phyloP scores from a whole-genome alignment of 2,888 invertebrate genomes.

The Lordiphosa andalusiaca region DNA sequence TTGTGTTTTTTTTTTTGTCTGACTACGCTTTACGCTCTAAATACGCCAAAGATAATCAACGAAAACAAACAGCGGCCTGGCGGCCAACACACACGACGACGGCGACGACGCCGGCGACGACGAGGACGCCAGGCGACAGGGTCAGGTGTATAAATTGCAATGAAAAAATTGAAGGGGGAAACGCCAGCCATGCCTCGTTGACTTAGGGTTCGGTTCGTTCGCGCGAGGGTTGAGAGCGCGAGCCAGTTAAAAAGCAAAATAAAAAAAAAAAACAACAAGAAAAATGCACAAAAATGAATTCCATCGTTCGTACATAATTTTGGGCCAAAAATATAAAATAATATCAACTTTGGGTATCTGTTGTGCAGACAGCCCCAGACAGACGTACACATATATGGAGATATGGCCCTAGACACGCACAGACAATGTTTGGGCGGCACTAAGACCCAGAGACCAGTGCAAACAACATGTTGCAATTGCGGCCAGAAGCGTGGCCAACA shows the following conservation, averaged over 20 bases:
- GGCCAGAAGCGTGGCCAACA: too few species aligned
- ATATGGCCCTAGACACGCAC: too few species aligned
- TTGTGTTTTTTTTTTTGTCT: constrained; percentile 48
- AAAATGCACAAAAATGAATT: constrained; percentile 22
- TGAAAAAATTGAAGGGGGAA: constrained; percentile 20
- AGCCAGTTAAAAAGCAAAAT: background rate
- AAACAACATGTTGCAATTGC: too few species aligned
- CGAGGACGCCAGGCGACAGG: constrained; percentile 31
- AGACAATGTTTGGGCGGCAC: too few species aligned
- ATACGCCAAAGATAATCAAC: constrained; percentile 79
- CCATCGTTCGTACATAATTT: constrained; percentile 26
- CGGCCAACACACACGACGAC: constrained; percentile 2
- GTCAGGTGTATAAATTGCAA: constrained; percentile 66
- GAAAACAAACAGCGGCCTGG: constrained; percentile 62
- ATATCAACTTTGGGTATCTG: too few species aligned
- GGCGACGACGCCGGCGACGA: background rate
- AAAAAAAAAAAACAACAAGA: too few species aligned
- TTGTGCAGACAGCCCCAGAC: too few species aligned
- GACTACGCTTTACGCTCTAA: constrained; percentile 79
- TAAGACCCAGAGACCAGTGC: too few species aligned
- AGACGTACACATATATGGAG: too few species aligned
- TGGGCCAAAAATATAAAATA: too few species aligned
- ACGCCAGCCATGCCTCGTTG: constrained; percentile 13
- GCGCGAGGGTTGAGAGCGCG: background rate
- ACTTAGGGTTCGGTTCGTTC: background rate